These are phyloP conservation scores for Drosophila miranda DNA, from an alignment of 1,140 invertebrate genomes.

Conservation along the genomic window DNA sequence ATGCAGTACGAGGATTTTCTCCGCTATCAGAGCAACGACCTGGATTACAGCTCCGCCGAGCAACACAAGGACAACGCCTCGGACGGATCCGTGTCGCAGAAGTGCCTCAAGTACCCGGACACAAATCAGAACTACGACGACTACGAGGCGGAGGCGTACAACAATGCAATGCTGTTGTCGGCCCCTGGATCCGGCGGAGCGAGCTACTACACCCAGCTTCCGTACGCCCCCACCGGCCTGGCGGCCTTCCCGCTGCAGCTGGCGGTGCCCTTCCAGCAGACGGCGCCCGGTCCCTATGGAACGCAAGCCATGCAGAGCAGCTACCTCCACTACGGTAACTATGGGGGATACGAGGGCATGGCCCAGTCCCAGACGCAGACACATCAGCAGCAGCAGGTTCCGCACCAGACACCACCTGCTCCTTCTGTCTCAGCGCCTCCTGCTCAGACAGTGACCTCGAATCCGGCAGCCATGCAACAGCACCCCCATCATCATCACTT, in stretches of 20 bases:
- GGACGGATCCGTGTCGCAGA: conserved; percentile 83
- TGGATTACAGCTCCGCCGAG: conserved; percentile 47
- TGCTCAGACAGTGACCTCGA: conserved; percentile 42
- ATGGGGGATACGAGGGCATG: conserved; percentile 54
- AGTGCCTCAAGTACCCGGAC: conserved; percentile 86
- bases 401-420: conserved; percentile 28
- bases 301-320: conserved; percentile 61
- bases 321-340: conserved; percentile 75
- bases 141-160: conserved; percentile 85
- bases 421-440: conserved; percentile 20
- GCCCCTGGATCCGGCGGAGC: conserved; percentile 31
- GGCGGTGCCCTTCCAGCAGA: conserved; percentile 73
- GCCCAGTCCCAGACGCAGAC: conserved; percentile 17
- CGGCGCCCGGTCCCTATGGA: conserved; percentile 34
- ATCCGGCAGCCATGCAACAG: conserved; percentile 34
- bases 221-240: conserved; percentile 56
- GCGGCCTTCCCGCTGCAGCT: conserved; percentile 71
- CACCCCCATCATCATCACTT: conserved; percentile 52
- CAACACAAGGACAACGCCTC: conserved; percentile 46
- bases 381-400: conserved; percentile 20
- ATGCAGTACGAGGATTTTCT: conserved; percentile 77
- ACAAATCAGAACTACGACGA: conserved; percentile 82
- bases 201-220: conserved; percentile 75
- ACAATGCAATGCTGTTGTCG: conserved; percentile 82
- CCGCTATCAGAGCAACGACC: conserved; percentile 66